Conservation (phyloP, 2,888 invertebrate species). For the Chloroclysta siterata region DNA sequence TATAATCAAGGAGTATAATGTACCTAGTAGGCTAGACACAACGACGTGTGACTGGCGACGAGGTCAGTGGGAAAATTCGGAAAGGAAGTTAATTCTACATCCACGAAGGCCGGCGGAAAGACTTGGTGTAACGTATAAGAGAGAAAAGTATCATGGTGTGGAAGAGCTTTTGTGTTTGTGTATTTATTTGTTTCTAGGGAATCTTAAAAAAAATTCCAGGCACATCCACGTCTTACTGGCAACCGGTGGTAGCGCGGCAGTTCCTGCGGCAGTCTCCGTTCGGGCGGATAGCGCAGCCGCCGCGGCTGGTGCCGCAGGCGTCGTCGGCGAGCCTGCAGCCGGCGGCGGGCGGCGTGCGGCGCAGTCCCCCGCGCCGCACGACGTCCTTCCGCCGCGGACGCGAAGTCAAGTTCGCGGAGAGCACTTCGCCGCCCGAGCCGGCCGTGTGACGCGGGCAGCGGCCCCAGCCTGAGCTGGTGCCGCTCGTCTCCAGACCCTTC, state of each 20-base stretch:
- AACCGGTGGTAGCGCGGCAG: constrained; percentile 89
- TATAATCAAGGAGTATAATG: neutral
- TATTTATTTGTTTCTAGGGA: too few species aligned
- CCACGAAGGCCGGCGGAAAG: too few species aligned
- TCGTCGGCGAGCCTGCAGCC: constrained; percentile 81
- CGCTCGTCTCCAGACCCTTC: constrained; percentile 66
- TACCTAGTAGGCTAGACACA: too few species aligned
- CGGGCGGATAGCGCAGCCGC: constrained; percentile 54
- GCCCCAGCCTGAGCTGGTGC: constrained; percentile 83
- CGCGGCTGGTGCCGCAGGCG: constrained; percentile 69
- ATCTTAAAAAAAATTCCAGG: constrained; percentile 48
- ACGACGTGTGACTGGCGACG: too few species aligned
- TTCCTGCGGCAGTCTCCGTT: constrained; percentile 89
- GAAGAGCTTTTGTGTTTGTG: too few species aligned
- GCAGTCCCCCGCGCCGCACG: constrained; percentile 73
- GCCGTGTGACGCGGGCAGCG: constrained; percentile 82
- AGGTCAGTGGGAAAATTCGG: too few species aligned
- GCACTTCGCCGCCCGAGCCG: constrained; percentile 59
- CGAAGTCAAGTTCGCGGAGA: constrained; percentile 83
- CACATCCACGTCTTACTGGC: constrained; percentile 85
- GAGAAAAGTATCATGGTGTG: too few species aligned
- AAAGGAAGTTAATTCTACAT: too few species aligned
- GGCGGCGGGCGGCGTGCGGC: constrained; percentile 55
- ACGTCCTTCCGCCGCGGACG: constrained; percentile 78
- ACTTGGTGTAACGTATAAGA: too few species aligned